Evolutionary conservation across 2,113 vertebrate species (phyloP).

Genomic region (Cyphomyrus plagiostoma): DNA sequence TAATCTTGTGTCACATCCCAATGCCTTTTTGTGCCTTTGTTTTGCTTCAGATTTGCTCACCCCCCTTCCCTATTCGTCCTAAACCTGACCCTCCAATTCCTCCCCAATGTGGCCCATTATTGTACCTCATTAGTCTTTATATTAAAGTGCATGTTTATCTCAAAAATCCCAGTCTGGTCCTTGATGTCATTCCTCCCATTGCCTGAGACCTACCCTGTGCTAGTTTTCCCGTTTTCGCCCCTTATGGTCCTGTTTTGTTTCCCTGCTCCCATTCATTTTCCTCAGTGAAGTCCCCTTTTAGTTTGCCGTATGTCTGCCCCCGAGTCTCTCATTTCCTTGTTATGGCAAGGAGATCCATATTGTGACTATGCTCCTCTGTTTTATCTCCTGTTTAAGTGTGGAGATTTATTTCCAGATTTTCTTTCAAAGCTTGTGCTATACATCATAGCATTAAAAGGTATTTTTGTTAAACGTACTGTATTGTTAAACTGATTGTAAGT

Average conservation of each 20-base stretch:
- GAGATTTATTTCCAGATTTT: not conserved
- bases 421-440: not conserved
- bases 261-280: not conserved
- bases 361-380: not conserved
- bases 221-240: not conserved
- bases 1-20: no score
- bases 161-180: not conserved
- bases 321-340: not conserved
- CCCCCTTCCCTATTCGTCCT: not conserved
- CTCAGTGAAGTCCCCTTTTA: not conserved
- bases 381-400: not conserved
- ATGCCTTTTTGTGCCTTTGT: no score
- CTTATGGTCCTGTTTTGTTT: not conserved
- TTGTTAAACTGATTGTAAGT: not conserved
- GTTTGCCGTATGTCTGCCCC: not conserved
- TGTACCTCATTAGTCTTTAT: not conserved
- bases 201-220: not conserved
- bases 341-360: not conserved
- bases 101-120: not conserved
- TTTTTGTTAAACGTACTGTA: not conserved
- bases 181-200: not conserved
- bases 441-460: not conserved
- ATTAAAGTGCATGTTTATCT: not conserved
- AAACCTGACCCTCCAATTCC: not conserved
- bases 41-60: no score